These are phyloP conservation scores for Nomada fucata DNA, from an alignment of 2,888 invertebrate species.

Conservation along the genomic window DNA sequence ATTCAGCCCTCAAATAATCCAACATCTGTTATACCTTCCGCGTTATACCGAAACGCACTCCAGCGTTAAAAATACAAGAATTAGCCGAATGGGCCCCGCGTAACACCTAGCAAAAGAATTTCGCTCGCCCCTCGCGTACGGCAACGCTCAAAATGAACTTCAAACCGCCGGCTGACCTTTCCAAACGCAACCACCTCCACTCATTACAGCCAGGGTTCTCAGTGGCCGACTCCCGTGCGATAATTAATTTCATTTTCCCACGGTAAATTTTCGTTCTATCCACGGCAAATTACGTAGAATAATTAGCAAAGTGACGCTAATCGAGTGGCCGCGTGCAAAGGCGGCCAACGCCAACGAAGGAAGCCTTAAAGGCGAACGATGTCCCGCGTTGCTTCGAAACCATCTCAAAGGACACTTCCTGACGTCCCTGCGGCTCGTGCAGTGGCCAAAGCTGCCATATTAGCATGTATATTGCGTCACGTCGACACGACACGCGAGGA, in stretches of 20 bases:
- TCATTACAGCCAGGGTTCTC: background rate
- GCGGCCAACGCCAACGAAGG: background rate
- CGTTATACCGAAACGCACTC: no score
- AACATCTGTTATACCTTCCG: no score
- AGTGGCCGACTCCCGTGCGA: no score
- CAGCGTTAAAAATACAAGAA: no score
- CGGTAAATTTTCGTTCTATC: background rate
- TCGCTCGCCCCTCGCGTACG: no score
- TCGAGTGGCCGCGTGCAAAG: conserved; percentile 23
- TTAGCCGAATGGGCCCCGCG: no score
- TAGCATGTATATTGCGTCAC: conserved; percentile 77
- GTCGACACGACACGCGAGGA: conserved; percentile 67
- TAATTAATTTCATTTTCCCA: conserved; percentile 2
- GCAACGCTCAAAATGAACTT: no score
- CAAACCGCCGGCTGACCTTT: no score
- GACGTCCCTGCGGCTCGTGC: conserved; percentile 60
- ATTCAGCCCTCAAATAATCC: no score
- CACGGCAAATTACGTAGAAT: conserved; percentile 32
- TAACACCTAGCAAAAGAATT: no score
- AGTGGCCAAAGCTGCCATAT: conserved; percentile 67
- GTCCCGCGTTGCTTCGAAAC: conserved; percentile 28
- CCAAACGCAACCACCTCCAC: background rate
- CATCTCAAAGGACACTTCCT: conserved; percentile 57
- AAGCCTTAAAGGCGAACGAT: conserved; percentile 44
- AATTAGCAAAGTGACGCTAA: conserved; percentile 32